Percentiles rank a stretch among this genome's conserved stretches.
Evolutionary conservation across 2,797 vertebrate genomes (phyloP).

Genomic region (Chrysocyon brachyurus): DNA sequence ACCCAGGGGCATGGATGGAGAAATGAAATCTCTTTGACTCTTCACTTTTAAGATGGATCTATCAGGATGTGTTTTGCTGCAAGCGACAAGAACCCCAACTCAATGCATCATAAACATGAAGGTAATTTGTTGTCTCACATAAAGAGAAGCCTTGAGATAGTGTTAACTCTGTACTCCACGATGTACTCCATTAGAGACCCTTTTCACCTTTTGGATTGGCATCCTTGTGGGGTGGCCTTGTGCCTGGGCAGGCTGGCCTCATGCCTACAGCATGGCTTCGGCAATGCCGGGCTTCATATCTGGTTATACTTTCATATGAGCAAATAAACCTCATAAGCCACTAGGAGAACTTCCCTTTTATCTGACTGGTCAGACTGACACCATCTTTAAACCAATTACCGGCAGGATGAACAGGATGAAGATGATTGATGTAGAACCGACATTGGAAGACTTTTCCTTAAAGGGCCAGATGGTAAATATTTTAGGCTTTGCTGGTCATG

Average conservation of each 20-base stretch:
- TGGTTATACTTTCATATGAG: not conserved
- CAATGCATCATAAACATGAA: not conserved
- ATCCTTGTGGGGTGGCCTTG: not conserved
- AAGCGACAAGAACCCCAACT: not conserved
- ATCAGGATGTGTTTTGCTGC: not conserved
- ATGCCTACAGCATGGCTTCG: not conserved
- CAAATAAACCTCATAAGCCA: not conserved
- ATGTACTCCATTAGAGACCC: not conserved
- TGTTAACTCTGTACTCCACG: not conserved
- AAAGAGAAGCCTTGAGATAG: not conserved
- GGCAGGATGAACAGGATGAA: not conserved
- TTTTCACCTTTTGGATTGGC: not conserved
- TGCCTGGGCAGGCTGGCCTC: not conserved
- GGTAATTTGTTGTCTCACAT: not conserved
- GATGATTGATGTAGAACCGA: constrained; percentile 13
- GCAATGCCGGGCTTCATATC: not conserved
- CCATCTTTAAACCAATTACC: not conserved
- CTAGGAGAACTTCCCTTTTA: not conserved
- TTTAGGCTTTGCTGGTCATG: not conserved
- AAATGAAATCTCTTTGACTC: not conserved
- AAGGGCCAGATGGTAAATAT: not conserved
- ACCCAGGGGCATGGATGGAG: not conserved
- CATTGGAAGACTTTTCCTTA: not conserved
- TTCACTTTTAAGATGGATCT: not conserved
- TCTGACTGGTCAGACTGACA: not conserved